Conservation (phyloP, 1,140 invertebrate species). For the Araneus ventricosus region DNA sequence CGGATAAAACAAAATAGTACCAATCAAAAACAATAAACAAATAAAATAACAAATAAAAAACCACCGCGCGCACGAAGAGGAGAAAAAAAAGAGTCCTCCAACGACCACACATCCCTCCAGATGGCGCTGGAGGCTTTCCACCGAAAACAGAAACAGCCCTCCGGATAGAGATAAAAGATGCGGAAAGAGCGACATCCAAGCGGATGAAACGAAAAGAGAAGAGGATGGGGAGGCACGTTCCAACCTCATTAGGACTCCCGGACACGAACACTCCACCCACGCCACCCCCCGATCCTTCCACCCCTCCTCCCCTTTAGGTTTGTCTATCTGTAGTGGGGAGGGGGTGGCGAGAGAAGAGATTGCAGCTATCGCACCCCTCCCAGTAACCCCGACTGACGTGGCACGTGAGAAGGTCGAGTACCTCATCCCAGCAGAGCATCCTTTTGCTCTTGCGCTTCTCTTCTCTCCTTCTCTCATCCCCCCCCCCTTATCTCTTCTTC, state of each 20-base stretch:
- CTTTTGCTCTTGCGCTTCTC: conserved; percentile 65
- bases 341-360: background rate
- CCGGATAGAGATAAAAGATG: conserved; percentile 69
- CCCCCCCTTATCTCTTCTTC: background rate
- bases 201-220: conserved; percentile 46
- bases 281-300: background rate
- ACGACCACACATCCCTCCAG: conserved; percentile 57
- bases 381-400: conserved; percentile 67
- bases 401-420: conserved; percentile 72
- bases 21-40: conserved; percentile 54
- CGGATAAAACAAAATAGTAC: conserved; percentile 56
- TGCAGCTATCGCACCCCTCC: conserved; percentile 30
- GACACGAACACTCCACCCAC: conserved; percentile 57
- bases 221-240: conserved; percentile 60
- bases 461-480: background rate
- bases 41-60: conserved; percentile 17
- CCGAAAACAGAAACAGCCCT: conserved; percentile 61
- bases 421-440: conserved; percentile 51
- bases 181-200: conserved; percentile 60
- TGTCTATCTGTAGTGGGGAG: conserved; percentile 42
- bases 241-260: conserved; percentile 71
- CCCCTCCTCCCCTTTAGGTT: conserved; percentile 35
- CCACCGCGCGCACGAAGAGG: background rate
- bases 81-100: background rate
- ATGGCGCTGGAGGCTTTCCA: conserved; percentile 49